Evolutionary conservation across 2,113 vertebrate genomes (phyloP).

Genomic region (Cichladusa arquata): DNA sequence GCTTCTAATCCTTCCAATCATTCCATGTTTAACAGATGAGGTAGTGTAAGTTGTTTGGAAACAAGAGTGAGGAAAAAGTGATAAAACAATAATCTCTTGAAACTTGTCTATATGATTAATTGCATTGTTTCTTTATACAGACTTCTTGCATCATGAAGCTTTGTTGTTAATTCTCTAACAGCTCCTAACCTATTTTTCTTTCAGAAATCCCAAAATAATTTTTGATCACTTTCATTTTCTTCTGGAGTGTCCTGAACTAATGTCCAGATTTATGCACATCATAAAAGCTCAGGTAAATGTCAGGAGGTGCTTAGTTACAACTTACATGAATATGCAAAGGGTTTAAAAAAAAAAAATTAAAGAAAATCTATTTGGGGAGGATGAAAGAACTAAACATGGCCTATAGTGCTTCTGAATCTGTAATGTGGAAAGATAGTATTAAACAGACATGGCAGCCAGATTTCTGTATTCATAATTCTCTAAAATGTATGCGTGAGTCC

Average conservation of each 20-base stretch:
- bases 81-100: not conserved
- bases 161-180: not conserved
- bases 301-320: not conserved
- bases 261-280: constrained; percentile 99
- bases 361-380: not conserved
- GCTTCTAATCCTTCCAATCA: not conserved
- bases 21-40: not conserved
- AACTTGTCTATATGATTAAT: not conserved
- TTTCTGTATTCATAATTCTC: not conserved
- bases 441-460: not conserved
- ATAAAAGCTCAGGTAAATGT: constrained; percentile 93
- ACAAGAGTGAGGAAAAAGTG: not conserved
- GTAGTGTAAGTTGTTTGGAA: not conserved
- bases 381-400: not conserved
- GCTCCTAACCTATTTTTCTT: constrained; percentile 25
- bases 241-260: constrained; percentile 96
- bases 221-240: constrained; percentile 99
- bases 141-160: not conserved
- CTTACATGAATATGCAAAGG: not conserved
- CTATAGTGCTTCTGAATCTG: not conserved
- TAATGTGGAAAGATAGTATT: not conserved
- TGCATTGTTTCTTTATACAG: not conserved
- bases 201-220: constrained; percentile 97
- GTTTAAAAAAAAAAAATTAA: not conserved
- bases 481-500: not conserved